phyloP scores from a whole-genome alignment of 2,113 vertebrate species.

The Oreocharis arfaki region DNA sequence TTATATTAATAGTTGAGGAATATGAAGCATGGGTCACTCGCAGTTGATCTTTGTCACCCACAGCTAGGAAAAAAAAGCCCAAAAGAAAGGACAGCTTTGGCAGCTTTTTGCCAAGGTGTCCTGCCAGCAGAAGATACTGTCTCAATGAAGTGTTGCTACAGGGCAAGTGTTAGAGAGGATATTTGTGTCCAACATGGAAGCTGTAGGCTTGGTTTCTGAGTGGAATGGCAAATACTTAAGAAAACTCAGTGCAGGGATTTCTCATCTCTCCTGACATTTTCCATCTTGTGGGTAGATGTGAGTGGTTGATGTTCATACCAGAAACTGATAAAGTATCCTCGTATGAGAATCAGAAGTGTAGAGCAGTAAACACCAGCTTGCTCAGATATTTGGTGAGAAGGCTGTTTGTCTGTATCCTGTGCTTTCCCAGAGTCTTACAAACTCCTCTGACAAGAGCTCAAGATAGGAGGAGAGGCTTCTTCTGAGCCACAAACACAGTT shows the following conservation, averaged over 20 bases:
- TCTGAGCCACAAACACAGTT: not conserved
- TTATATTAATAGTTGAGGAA: not conserved
- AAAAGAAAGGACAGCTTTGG: not conserved
- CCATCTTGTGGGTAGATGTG: not conserved
- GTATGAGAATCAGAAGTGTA: not conserved
- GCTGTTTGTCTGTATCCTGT: not conserved
- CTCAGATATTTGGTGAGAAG: not conserved
- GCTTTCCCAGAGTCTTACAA: not conserved
- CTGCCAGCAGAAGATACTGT: not conserved
- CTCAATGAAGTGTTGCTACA: not conserved
- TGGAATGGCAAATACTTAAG: not conserved
- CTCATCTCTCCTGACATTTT: not conserved
- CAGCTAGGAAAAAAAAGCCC: not conserved
- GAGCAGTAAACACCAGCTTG: not conserved
- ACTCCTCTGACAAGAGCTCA: not conserved
- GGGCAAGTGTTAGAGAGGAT: not conserved
- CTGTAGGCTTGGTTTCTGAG: not conserved
- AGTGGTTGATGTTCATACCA: not conserved
- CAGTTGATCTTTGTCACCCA: not conserved
- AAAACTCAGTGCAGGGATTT: not conserved
- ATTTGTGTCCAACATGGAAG: fast-evolving
- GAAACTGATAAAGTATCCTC: not conserved
- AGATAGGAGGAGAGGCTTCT: not conserved
- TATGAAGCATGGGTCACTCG: not conserved
- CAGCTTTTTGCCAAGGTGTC: not conserved